Conservation (phyloP, 2,113 vertebrate genomes). For the Sylvietta virens region DNA sequence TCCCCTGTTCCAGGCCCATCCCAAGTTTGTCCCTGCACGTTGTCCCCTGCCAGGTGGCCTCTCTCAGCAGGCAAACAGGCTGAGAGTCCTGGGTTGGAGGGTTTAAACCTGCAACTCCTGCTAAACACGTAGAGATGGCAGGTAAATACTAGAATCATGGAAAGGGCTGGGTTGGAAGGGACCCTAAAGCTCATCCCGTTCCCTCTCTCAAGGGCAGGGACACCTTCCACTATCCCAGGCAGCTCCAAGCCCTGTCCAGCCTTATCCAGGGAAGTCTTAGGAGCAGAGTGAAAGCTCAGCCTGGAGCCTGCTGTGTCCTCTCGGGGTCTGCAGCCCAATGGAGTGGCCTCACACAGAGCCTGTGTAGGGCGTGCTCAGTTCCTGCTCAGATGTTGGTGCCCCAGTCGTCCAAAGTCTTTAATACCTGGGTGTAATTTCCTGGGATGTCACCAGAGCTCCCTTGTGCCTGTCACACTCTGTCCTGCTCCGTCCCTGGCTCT, state of each 20-base stretch:
- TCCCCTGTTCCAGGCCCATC: not conserved
- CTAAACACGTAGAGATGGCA: not conserved
- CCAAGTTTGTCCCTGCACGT: not conserved
- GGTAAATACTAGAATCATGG: not conserved
- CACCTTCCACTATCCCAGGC: not conserved
- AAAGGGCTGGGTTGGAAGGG: not conserved
- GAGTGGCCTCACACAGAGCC: not conserved
- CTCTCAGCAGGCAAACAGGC: not conserved
- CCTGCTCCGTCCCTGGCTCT: not conserved
- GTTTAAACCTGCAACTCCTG: not conserved
- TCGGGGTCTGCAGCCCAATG: rapidly evolving
- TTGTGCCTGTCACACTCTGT: not conserved
- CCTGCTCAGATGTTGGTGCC: not conserved
- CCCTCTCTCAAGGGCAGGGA: not conserved
- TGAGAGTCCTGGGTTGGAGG: not conserved
- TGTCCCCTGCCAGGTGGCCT: not conserved
- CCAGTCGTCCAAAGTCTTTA: not conserved
- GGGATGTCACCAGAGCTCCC: not conserved
- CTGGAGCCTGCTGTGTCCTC: not conserved
- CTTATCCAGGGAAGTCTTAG: not conserved
- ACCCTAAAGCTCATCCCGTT: not conserved
- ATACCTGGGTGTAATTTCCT: not conserved
- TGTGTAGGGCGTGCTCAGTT: rapidly evolving
- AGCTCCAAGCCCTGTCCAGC: not conserved
- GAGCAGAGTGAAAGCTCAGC: not conserved